Percentiles rank a stretch among this genome's conserved stretches.
These are phyloP conservation scores for Crocodylus rhombifer DNA, from an alignment of 2,797 vertebrate species.

Conservation along the genomic window DNA sequence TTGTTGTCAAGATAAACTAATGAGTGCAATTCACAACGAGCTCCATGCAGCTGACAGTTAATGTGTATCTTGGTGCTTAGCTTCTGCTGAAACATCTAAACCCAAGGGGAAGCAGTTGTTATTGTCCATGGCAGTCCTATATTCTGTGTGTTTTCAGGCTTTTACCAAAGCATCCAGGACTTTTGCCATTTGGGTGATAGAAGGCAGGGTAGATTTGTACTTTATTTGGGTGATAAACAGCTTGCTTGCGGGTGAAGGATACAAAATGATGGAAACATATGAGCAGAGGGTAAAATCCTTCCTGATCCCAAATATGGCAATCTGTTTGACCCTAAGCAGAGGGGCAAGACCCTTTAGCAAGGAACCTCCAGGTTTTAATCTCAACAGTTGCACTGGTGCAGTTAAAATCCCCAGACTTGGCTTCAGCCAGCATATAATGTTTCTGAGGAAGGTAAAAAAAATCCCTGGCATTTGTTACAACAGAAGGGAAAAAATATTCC, in stretches of 20 bases:
- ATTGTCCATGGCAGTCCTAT: neutral
- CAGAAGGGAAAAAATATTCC: too few relatives aligned
- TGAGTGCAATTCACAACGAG: constrained; percentile 5
- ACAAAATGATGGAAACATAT: neutral
- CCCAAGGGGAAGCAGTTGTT: constrained; percentile 7
- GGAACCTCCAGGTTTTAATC: too few relatives aligned
- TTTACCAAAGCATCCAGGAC: neutral
- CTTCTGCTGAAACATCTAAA: neutral
- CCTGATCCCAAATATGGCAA: too few relatives aligned
- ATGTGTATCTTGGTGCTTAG: constrained; percentile 37
- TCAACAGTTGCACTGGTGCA: too few relatives aligned
- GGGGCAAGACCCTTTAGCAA: too few relatives aligned
- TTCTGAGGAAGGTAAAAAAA: too few relatives aligned
- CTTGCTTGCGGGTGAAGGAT: constrained; percentile 6
- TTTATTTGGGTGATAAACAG: neutral
- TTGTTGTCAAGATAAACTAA: constrained; percentile 35
- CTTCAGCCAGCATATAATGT: too few relatives aligned
- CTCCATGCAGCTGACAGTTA: constrained; percentile 22
- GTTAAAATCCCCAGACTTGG: too few relatives aligned
- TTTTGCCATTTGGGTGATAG: constrained; percentile 12
- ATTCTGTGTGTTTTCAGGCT: constrained; percentile 10
- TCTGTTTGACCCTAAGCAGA: too few relatives aligned
- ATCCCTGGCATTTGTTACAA: too few relatives aligned
- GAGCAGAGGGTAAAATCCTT: too few relatives aligned
- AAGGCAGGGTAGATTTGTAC: too few relatives aligned